A percentile compares a stretch with the other conserved stretches of the same genome.
phyloP scores from a whole-genome alignment of 2,797 vertebrate species.

The Hafferia zeledoni region DNA sequence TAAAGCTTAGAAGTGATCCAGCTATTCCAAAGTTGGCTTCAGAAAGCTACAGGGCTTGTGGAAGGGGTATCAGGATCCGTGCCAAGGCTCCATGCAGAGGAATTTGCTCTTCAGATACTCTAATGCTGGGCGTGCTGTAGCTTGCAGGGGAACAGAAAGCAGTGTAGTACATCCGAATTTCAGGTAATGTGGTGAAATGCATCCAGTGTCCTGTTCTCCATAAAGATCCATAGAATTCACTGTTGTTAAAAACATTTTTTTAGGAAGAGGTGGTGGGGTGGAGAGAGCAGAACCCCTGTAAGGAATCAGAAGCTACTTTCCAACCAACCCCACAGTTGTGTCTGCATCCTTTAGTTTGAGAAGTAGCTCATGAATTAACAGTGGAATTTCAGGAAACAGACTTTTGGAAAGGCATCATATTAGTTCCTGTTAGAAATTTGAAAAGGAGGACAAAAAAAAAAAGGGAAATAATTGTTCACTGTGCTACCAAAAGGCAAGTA shows the following conservation, averaged over 20 bases:
- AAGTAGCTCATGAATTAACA: slow-evolving; percentile 10
- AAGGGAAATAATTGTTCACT: slow-evolving; percentile 23
- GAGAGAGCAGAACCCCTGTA: not conserved
- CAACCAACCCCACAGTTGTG: not conserved
- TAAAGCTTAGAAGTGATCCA: slow-evolving; percentile 81
- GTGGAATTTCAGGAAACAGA: slow-evolving; percentile 36
- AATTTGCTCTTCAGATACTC: slow-evolving; percentile 31
- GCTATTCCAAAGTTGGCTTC: not conserved
- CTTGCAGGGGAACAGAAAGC: slow-evolving; percentile 38
- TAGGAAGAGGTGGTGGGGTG: slow-evolving; percentile 33
- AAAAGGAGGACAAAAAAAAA: slow-evolving; percentile 36
- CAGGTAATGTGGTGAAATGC: slow-evolving; percentile 29
- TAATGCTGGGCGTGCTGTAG: not conserved
- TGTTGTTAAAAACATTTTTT: slow-evolving; percentile 59
- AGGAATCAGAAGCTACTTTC: slow-evolving; percentile 37
- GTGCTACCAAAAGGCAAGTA: slow-evolving; percentile 19
- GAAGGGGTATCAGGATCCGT: not conserved
- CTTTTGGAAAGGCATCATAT: slow-evolving; percentile 37
- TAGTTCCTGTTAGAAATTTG: slow-evolving; percentile 33
- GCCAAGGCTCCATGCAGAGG: not conserved
- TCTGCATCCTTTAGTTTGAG: slow-evolving; percentile 21
- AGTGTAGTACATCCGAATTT: not conserved
- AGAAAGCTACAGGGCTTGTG: slow-evolving; percentile 3
- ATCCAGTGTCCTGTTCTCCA: slow-evolving; percentile 31
- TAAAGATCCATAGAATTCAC: slow-evolving; percentile 50